phyloP scores from a whole-genome alignment of 2,888 invertebrate species.

The Lasioglossum villosulum region DNA sequence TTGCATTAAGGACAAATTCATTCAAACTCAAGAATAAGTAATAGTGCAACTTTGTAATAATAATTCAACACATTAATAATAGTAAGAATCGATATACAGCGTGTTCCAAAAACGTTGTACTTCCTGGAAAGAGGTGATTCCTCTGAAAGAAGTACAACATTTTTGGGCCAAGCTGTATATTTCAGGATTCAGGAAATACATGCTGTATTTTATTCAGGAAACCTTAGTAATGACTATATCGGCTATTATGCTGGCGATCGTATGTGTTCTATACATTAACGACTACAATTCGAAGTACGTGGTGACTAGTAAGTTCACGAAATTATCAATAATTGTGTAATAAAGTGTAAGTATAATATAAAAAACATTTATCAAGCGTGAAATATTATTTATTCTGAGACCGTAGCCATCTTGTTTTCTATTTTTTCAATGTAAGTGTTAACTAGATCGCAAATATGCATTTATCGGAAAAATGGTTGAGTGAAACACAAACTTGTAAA shows the following conservation, averaged over 20 bases:
- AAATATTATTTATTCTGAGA: not conserved
- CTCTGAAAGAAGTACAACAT: no score
- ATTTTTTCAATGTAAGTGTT: not conserved
- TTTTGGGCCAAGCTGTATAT: not conserved
- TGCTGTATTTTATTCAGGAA: constrained; percentile 17
- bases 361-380: not conserved
- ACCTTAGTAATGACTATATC: not conserved
- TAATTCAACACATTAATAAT: not conserved
- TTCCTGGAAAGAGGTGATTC: no score
- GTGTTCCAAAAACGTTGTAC: no score
- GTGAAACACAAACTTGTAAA: not conserved
- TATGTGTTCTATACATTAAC: not conserved
- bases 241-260: not conserved
- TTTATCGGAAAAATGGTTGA: not conserved
- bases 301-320: not conserved
- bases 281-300: constrained; percentile 1
- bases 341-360: not conserved
- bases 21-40: not conserved
- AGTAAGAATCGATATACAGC: no score
- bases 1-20: not conserved
- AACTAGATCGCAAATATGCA: not conserved
- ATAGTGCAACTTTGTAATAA: not conserved
- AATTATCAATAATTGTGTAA: not conserved
- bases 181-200: no score
- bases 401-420: not conserved